Conservation (phyloP, 2,113 vertebrate genomes). For the Lepus timidus region DNA sequence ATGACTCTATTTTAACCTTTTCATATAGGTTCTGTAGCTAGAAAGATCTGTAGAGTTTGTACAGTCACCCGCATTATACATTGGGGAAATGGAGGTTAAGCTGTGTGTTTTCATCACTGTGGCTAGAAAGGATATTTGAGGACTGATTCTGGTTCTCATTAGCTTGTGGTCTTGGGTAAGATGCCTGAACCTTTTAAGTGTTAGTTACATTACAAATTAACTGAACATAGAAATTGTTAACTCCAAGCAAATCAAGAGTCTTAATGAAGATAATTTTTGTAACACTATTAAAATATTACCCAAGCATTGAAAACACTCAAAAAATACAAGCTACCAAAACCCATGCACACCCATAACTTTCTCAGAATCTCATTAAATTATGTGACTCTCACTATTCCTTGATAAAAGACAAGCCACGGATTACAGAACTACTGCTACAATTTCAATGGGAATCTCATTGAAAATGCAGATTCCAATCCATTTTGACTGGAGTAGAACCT, state of each 20-base stretch:
- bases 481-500: not conserved
- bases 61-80: rapidly evolving
- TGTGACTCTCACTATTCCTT: not conserved
- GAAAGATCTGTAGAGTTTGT: not conserved
- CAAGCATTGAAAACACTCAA: not conserved
- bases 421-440: not conserved
- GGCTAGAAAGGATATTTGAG: not conserved
- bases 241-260: not conserved
- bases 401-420: not conserved
- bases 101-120: not conserved
- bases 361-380: not conserved
- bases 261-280: not conserved
- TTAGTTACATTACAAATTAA: not conserved
- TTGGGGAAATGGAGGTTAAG: not conserved
- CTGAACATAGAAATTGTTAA: not conserved
- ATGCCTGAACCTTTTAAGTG: not conserved
- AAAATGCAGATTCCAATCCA: not conserved
- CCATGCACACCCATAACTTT: not conserved
- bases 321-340: slow-evolving; percentile 13
- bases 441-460: not conserved
- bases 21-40: not conserved
- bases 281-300: not conserved
- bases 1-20: not conserved
- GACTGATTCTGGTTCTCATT: not conserved
- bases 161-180: not conserved